Evolutionary conservation across 2,113 vertebrate genomes (phyloP).

Genomic region (Atrichornis clamosus): DNA sequence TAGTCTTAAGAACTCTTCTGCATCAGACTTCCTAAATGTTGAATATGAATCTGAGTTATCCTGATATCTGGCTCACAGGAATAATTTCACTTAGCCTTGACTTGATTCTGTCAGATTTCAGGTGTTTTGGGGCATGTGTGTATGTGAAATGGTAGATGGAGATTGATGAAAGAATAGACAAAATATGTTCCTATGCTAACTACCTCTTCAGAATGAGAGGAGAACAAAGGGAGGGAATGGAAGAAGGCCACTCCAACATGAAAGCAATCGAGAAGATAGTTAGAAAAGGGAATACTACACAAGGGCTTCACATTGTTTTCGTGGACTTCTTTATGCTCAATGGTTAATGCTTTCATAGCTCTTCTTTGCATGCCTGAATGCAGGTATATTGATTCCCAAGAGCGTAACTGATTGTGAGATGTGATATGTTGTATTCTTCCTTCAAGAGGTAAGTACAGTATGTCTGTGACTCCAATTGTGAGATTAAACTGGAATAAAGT

Average conservation of each 20-base stretch:
- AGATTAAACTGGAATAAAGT: not conserved
- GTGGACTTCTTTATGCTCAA: not conserved
- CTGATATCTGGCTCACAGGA: not conserved
- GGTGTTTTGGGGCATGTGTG: not conserved
- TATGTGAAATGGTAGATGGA: not conserved
- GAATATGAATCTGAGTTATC: not conserved
- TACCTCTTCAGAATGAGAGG: not conserved
- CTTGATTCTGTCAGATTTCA: not conserved
- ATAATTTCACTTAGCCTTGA: not conserved
- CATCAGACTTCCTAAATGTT: not conserved
- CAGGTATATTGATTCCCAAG: not conserved
- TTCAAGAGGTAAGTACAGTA: not conserved
- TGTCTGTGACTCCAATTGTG: accelerated
- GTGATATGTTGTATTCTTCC: not conserved
- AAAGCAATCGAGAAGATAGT: not conserved
- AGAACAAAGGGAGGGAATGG: not conserved
- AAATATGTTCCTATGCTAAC: not conserved
- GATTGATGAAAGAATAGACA: not conserved
- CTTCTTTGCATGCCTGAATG: not conserved
- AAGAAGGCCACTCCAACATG: not conserved
- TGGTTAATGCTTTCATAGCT: not conserved
- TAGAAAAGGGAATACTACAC: not conserved
- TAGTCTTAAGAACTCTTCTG: not conserved
- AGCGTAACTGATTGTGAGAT: not conserved
- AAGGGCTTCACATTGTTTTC: not conserved